phyloP scores from a whole-genome alignment of 2,113 vertebrate genomes.

The Poicephalus meyeri region DNA sequence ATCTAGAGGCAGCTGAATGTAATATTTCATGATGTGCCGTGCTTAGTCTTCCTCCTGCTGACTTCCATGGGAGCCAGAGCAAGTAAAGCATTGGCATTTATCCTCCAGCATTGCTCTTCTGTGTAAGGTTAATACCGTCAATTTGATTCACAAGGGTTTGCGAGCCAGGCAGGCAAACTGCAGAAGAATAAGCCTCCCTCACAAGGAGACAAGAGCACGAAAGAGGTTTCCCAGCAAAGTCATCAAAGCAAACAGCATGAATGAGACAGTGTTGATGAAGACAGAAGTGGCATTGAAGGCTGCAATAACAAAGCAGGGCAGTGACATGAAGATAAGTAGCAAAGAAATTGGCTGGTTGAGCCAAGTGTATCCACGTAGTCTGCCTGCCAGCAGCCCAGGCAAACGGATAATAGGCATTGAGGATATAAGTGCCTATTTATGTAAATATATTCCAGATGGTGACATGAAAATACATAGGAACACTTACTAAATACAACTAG shows the following conservation, averaged over 20 bases:
- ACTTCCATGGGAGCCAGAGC: neutral
- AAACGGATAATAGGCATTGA: neutral
- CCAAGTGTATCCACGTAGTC: constrained; percentile 19
- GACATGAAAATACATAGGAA: neutral
- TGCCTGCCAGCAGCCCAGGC: neutral
- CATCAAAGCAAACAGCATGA: constrained; percentile 61
- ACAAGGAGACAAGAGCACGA: constrained; percentile 33
- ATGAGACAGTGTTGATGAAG: constrained; percentile 62
- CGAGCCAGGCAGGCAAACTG: constrained; percentile 10
- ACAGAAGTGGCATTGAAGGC: constrained; percentile 67
- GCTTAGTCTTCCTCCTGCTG: neutral
- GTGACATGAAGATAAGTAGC: constrained; percentile 61
- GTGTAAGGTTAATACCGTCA: constrained; percentile 14
- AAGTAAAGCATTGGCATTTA: neutral
- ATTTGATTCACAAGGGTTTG: neutral
- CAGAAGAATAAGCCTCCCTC: constrained; percentile 41
- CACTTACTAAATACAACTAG: neutral
- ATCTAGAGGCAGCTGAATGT: neutral
- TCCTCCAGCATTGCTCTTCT: neutral
- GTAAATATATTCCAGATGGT: constrained; percentile 10
- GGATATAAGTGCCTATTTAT: neutral
- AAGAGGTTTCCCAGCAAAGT: constrained; percentile 49
- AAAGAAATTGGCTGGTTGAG: constrained; percentile 58
- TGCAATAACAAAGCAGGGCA: constrained; percentile 49
- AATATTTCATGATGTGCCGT: neutral